A percentile compares a stretch with the other conserved stretches of the same genome.
These are phyloP conservation scores for Dicrostonyx torquatus DNA, from an alignment of 2,797 vertebrate genomes.

Conservation along the genomic window DNA sequence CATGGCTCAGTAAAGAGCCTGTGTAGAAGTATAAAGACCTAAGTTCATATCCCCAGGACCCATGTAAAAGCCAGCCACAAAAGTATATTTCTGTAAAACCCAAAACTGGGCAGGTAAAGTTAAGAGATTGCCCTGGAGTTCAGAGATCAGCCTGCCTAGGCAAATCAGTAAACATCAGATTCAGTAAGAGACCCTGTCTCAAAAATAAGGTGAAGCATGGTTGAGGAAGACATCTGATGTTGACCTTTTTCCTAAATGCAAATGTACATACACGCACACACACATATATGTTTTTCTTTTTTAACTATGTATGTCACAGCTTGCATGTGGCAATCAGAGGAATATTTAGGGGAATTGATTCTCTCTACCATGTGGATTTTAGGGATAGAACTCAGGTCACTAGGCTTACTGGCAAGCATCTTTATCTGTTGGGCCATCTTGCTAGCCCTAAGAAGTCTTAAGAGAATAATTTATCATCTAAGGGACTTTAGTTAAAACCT, in stretches of 20 bases:
- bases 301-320: background rate
- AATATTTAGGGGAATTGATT: background rate
- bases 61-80: background rate
- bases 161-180: background rate
- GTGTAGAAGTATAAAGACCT: background rate
- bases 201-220: background rate
- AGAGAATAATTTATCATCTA: conserved; percentile 10
- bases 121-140: background rate
- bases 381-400: background rate
- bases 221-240: background rate
- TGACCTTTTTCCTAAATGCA: background rate
- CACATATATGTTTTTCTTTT: background rate
- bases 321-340: background rate
- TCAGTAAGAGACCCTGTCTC: background rate
- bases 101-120: background rate
- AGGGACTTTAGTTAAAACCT: background rate
- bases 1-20: background rate
- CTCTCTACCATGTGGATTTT: background rate
- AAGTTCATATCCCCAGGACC: background rate
- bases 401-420: background rate
- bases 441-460: background rate
- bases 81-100: background rate
- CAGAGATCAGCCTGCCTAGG: background rate
- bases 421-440: background rate
- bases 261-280: background rate